Base-by-base conservation (phyloP, 64 coral and sea anemone genomes). In the Acropora tenuis region DNA sequence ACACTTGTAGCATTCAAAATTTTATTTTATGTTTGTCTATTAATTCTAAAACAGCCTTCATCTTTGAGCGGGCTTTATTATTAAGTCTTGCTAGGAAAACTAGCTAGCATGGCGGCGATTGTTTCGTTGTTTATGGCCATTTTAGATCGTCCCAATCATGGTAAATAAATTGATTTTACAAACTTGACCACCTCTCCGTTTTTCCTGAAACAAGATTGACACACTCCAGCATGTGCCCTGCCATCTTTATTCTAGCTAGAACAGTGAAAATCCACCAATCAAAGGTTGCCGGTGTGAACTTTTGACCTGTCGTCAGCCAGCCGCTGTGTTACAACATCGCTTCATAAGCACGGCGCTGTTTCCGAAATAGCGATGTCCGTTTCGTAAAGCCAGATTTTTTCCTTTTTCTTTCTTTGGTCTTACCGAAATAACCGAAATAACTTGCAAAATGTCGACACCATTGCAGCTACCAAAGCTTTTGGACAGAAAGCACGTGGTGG, bases 111-210 rank as follows among this genome's bases (percentile, higher is more conserved):
- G 59, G 59, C 12, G 6, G 59, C 59, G 59, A 63, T 63, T 63
- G 59, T 63, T 63, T 63, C 15, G 15, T 63, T 13, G 59, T 63
- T 63, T 63, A 63, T 63, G 59, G 59, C 59, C 59, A 13, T 63
- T 63, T 63, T 63, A 63, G 59, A 63, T 63, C 59, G 59, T 63
- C 59, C 59, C 0, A 63, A 63, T 63, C 59, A 8, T 63, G 0
- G 59, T 63, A 88, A 75, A 88, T 88, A 76, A 88, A 88, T 88
- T 76, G 86, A 88, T 72, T 88, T 88, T 88, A 88, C 86, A 88
- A 88, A 88, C 86, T 88, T 88, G 86, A 76, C 48, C 75, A 88
- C 46, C 71, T 73, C 71, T 73, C 86, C 76, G 71, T 88, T 88
- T 88, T 76, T 88, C 86, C 86, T 48, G 69, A 87, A 75, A 87